phyloP scores from a whole-genome alignment of 2,888 invertebrate genomes.

The Meganola albula region DNA sequence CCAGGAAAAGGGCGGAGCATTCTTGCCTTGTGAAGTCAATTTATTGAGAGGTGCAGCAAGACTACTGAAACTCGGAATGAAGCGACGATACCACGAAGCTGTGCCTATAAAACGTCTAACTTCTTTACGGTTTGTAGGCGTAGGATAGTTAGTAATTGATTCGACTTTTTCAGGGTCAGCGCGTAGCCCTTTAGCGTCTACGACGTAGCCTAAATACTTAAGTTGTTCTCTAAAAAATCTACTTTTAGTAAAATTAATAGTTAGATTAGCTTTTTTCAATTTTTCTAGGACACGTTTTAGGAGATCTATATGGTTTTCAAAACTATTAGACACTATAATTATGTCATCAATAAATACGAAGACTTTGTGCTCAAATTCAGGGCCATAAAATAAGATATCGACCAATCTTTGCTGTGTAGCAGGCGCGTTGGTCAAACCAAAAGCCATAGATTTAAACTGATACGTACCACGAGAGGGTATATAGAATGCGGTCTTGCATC shows the following conservation, averaged over 20 bases:
- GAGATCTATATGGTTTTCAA: constrained; percentile 15
- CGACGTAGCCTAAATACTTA: constrained; percentile 21
- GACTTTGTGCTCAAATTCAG: constrained; percentile 14
- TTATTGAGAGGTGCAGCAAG: constrained; percentile 22
- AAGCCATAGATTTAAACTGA: constrained; percentile 4
- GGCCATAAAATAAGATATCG: constrained; percentile 12
- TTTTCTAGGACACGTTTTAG: constrained; percentile 16
- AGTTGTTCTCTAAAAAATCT: constrained; percentile 21
- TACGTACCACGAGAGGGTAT: constrained; percentile 14
- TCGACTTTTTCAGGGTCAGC: constrained; percentile 23
- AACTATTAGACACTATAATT: constrained; percentile 12
- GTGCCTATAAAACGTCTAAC: constrained; percentile 25
- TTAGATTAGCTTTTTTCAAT: constrained; percentile 20
- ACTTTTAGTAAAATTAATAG: constrained; percentile 23
- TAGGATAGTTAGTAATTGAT: constrained; percentile 21
- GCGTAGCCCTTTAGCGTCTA: constrained; percentile 21
- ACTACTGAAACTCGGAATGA: constrained; percentile 24
- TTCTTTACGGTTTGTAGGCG: constrained; percentile 23
- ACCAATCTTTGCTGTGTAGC: constrained; percentile 28
- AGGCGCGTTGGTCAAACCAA: constrained; percentile 20
- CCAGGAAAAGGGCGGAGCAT: too few species aligned
- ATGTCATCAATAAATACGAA: constrained; percentile 25
- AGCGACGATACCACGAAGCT: constrained; percentile 27
- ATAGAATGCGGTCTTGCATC: constrained; percentile 20
- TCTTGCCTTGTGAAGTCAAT: too few species aligned